phyloP scores from a whole-genome alignment of 2,113 vertebrate genomes.

The Procavia capensis region DNA sequence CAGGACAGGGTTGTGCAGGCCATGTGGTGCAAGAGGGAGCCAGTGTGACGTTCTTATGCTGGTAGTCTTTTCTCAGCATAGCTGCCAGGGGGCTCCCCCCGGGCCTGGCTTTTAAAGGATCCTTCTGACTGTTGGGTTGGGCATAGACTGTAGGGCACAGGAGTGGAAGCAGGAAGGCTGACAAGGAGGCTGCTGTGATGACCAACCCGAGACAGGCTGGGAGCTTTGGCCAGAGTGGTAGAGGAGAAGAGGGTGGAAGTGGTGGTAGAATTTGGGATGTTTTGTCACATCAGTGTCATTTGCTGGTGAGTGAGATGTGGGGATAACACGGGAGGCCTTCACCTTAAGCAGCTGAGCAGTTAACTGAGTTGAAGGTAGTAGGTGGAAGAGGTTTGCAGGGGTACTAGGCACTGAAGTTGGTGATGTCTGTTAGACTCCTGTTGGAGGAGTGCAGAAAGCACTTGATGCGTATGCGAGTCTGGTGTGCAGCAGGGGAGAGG shows the following conservation, averaged over 20 bases:
- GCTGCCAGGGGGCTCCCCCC: background rate
- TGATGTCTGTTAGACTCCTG: background rate
- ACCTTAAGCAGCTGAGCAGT: background rate
- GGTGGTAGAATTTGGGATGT: background rate
- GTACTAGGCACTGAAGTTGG: background rate
- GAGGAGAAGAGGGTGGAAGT: background rate
- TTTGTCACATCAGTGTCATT: background rate
- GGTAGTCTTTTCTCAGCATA: background rate
- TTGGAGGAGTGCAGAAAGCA: background rate
- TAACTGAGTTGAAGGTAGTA: background rate
- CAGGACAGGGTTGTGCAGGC: accelerated
- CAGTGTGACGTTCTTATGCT: background rate
- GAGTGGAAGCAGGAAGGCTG: background rate
- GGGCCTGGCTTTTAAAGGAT: background rate
- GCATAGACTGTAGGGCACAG: background rate
- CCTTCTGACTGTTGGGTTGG: background rate
- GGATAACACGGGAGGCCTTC: background rate
- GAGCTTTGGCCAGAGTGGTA: background rate
- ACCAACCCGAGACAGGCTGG: background rate
- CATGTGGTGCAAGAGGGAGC: background rate
- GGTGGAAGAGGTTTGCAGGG: background rate
- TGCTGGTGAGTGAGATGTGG: background rate
- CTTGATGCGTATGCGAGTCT: background rate
- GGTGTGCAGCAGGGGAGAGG: background rate
- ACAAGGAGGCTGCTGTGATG: background rate